phyloP scores from a whole-genome alignment of 2,113 vertebrate genomes.

The Sylvietta virens region DNA sequence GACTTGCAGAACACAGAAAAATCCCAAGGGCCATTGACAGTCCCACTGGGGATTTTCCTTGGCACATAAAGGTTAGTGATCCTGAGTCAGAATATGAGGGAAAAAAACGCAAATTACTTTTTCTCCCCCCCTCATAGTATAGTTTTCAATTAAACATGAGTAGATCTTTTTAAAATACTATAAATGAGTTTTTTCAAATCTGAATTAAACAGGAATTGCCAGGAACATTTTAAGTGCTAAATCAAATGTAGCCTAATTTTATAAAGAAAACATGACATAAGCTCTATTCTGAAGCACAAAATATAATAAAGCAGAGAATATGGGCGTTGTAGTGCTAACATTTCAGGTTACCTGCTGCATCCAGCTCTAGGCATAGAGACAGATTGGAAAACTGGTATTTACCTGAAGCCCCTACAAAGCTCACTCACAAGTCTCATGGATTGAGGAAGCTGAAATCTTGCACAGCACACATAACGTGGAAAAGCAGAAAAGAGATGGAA shows the following conservation, averaged over 20 bases:
- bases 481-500: slow-evolving; percentile 3
- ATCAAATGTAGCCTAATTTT: background rate
- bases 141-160: background rate
- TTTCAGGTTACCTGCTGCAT: background rate
- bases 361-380: background rate
- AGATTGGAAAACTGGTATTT: background rate
- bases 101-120: background rate
- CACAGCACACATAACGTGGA: background rate
- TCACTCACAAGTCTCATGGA: background rate
- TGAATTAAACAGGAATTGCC: background rate
- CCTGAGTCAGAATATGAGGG: background rate
- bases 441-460: background rate
- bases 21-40: background rate
- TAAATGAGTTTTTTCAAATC: background rate
- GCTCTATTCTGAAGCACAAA: background rate
- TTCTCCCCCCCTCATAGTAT: background rate
- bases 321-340: background rate
- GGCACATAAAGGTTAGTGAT: background rate
- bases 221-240: background rate
- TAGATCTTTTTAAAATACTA: background rate
- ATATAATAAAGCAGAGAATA: background rate
- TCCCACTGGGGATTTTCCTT: background rate
- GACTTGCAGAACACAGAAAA: background rate
- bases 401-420: background rate
- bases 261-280: background rate